phyloP scores from a whole-genome alignment of 2,113 vertebrate species.

The Coryphaenoides rupestris region DNA sequence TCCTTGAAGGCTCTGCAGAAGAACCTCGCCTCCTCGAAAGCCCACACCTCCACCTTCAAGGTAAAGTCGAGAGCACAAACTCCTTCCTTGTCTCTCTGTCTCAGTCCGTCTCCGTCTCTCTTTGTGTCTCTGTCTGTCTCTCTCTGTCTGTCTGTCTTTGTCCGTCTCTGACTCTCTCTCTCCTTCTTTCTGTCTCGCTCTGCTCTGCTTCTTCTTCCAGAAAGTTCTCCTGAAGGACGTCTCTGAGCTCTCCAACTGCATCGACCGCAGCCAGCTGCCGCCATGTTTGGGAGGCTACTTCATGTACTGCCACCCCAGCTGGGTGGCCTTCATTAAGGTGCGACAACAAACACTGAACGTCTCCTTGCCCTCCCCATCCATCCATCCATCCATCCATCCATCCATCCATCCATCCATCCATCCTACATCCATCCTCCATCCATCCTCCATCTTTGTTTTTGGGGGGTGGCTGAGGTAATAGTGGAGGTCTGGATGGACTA shows the following conservation, averaged over 20 bases:
- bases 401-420: background rate
- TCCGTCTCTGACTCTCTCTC: no score
- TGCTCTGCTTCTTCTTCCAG: conserved; percentile 38
- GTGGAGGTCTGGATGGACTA: no score
- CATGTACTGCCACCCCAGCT: conserved; percentile 68
- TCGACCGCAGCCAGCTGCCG: conserved; percentile 70
- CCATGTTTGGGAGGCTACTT: conserved; percentile 66
- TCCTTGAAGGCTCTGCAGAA: conserved; percentile 57
- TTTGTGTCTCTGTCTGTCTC: background rate
- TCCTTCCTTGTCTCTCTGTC: background rate
- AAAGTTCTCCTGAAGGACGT: conserved; percentile 69
- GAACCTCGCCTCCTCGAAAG: conserved; percentile 44
- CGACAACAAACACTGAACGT: background rate
- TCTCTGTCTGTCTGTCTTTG: background rate
- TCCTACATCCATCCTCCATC: no score
- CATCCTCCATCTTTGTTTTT: no score
- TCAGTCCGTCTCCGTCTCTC: no score
- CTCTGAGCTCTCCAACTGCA: conserved; percentile 67
- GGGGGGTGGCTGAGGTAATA: no score
- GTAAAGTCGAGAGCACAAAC: conserved; percentile 24
- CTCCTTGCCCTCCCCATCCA: no score
- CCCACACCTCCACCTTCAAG: conserved; percentile 39
- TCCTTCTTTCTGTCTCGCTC: background rate
- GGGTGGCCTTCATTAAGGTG: conserved; percentile 72
- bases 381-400: no score